Conservation (phyloP, 64 coral and sea anemone genomes). For the Exaiptasia diaphana region DNA sequence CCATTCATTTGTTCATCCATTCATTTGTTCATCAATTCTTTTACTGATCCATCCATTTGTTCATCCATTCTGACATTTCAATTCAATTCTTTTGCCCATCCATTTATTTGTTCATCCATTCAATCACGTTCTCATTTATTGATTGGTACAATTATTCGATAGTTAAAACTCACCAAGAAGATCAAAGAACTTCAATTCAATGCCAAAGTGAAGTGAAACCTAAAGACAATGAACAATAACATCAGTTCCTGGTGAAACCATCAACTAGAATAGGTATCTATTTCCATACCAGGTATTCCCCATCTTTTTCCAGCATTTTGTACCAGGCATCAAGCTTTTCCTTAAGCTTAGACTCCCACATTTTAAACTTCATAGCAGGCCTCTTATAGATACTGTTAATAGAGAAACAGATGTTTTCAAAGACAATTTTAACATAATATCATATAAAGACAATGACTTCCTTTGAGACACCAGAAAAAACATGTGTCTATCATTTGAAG, state of each 20-base stretch:
- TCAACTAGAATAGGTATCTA: no score
- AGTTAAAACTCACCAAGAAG: constrained; percentile 50
- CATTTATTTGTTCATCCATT: no score
- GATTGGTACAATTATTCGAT: no score
- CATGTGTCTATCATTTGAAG: no score
- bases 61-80: no score
- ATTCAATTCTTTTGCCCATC: neutral
- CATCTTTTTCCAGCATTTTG: constrained; percentile 70
- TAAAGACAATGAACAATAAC: constrained; percentile 7
- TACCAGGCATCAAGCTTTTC: constrained; percentile 75
- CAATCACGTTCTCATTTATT: neutral
- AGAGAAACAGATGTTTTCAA: neutral
- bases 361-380: constrained; percentile 87
- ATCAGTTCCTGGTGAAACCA: no score
- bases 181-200: constrained; percentile 64
- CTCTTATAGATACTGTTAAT: constrained; percentile 68
- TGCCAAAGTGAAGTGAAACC: constrained; percentile 73
- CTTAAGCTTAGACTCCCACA: constrained; percentile 89
- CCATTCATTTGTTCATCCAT: no score
- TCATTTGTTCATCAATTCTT: no score
- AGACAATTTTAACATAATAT: no score
- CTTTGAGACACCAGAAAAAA: no score
- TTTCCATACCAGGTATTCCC: constrained; percentile 66
- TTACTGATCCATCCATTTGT: no score
- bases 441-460: no score